These are phyloP conservation scores for Drosophila silvestris DNA, from an alignment of 2,888 invertebrate species.

Conservation along the genomic window DNA sequence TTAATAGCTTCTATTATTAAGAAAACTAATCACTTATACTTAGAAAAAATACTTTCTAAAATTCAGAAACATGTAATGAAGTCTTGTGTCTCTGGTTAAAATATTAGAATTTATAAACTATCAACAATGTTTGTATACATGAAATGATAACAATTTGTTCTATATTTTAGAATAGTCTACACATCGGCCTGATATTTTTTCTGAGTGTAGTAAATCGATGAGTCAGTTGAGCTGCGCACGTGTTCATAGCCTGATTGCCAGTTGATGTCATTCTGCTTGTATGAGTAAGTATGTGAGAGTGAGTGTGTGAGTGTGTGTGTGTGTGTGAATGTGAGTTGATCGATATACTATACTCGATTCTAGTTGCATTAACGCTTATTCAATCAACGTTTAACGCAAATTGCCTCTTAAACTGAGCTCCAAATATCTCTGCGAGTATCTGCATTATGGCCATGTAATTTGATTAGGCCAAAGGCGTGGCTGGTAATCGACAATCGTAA, in stretches of 20 bases:
- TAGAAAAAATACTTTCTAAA: too few species aligned
- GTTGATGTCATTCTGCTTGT: constrained; percentile 62
- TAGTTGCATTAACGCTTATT: constrained; percentile 65
- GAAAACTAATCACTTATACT: too few species aligned
- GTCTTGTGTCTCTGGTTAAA: background rate
- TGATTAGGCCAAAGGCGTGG: constrained; percentile 44
- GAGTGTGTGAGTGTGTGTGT: constrained; percentile 1
- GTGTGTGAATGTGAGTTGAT: constrained; percentile 14
- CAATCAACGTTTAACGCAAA: constrained; percentile 68
- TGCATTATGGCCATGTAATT: constrained; percentile 57
- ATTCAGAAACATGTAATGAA: too few species aligned
- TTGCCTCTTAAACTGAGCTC: constrained; percentile 65
- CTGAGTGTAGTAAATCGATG: constrained; percentile 41
- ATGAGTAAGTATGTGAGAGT: constrained; percentile 5
- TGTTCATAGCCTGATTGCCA: constrained; percentile 62
- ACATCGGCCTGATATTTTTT: background rate
- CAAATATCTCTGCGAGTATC: constrained; percentile 20
- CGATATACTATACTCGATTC: constrained; percentile 34
- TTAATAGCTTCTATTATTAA: too few species aligned
- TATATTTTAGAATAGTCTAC: background rate
- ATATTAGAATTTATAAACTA: background rate
- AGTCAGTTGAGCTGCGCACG: constrained; percentile 48
- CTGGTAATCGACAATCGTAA: constrained; percentile 21
- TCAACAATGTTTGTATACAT: background rate
- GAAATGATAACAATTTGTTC: background rate